These are phyloP conservation scores for Calliphora vicina DNA, from an alignment of 1,140 invertebrate genomes.

Conservation along the genomic window DNA sequence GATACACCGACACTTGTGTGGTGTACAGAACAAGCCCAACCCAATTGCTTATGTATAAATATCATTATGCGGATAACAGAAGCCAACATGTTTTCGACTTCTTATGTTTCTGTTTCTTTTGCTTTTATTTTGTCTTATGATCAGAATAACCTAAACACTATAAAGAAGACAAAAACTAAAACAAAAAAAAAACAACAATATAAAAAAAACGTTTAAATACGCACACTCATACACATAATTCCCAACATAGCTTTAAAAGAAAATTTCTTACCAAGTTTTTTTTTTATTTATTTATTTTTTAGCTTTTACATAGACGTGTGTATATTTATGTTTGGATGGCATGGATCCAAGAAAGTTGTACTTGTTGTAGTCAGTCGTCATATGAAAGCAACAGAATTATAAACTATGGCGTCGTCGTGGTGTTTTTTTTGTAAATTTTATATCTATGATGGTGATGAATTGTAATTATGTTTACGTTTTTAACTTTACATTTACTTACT, in stretches of 20 bases:
- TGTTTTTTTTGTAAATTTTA: background rate
- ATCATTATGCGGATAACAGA: constrained; percentile 5
- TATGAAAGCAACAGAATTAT: background rate
- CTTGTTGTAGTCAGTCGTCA: background rate
- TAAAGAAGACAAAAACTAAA: constrained; percentile 1
- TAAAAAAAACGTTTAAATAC: background rate
- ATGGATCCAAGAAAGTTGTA: background rate
- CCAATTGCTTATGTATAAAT: constrained; percentile 25
- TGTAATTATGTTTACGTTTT: constrained; percentile 31
- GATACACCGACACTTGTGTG: background rate
- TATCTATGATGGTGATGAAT: constrained; percentile 16
- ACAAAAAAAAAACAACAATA: no score
- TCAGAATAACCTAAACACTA: background rate
- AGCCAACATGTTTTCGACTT: constrained; percentile 3
- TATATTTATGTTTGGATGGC: background rate
- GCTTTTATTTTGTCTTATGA: background rate
- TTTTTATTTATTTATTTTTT: background rate
- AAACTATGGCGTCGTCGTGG: constrained; percentile 19
- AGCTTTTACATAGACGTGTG: background rate
- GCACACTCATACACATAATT: background rate
- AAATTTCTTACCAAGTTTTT: background rate
- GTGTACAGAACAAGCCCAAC: constrained; percentile 28
- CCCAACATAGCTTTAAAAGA: background rate
- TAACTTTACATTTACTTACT: constrained; percentile 10
- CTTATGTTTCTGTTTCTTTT: background rate